Percentiles rank a stretch among this genome's conserved stretches.
phyloP scores from a whole-genome alignment of 2,888 invertebrate genomes.

The Eurytoma adleriae region DNA sequence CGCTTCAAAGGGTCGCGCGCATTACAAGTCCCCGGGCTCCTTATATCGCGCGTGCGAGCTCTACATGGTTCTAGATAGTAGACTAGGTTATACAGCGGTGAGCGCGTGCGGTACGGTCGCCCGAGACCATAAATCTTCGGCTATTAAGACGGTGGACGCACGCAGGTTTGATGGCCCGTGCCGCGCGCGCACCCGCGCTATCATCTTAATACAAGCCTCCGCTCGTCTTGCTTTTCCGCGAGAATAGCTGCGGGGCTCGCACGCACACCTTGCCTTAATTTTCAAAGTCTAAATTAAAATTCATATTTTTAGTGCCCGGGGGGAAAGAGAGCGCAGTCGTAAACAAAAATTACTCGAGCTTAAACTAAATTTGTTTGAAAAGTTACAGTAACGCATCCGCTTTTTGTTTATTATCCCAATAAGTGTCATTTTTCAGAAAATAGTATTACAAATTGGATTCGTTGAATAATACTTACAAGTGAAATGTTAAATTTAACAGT shows the following conservation, averaged over 20 bases:
- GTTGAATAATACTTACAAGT: not conserved
- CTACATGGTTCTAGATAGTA: constrained; percentile 37
- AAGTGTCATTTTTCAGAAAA: too few relatives aligned
- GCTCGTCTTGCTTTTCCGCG: constrained; percentile 7
- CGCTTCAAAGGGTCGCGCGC: constrained; percentile 45
- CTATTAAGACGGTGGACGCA: constrained; percentile 73
- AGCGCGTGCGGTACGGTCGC: constrained; percentile 51
- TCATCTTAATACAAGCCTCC: constrained; percentile 41
- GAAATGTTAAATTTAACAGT: too few relatives aligned
- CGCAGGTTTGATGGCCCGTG: constrained; percentile 54
- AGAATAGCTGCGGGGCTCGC: not conserved
- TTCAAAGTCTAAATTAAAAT: too few relatives aligned
- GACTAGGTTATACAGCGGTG: not conserved
- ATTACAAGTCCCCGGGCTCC: constrained; percentile 7
- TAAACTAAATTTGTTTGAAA: too few relatives aligned
- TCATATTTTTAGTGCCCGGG: too few relatives aligned
- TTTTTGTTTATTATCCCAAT: too few relatives aligned
- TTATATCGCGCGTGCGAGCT: not conserved
- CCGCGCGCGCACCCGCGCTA: constrained; percentile 15
- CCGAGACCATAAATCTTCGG: constrained; percentile 72
- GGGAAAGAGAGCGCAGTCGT: too few relatives aligned
- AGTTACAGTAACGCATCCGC: too few relatives aligned
- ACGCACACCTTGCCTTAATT: not conserved
- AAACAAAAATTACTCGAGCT: too few relatives aligned
- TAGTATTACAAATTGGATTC: not conserved